A percentile compares a stretch with the other conserved stretches of the same genome.
phyloP scores from a whole-genome alignment of 2,888 invertebrate genomes.

The Leptinotarsa juncta region DNA sequence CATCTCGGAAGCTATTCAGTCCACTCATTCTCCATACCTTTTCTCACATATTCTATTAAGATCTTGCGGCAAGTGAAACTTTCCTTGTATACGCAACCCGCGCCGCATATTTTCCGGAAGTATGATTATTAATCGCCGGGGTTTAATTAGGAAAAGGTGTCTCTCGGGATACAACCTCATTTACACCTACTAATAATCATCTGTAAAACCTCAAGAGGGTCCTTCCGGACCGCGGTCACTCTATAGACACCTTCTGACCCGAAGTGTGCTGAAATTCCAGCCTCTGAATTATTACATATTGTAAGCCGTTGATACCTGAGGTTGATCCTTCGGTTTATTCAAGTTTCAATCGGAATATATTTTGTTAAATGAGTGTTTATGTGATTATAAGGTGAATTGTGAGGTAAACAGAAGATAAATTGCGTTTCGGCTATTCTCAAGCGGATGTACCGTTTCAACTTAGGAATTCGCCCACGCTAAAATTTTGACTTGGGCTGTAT shows the following conservation, averaged over 20 bases:
- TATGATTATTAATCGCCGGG: slow-evolving; percentile 46
- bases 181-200: slow-evolving; percentile 55
- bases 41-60: slow-evolving; percentile 5
- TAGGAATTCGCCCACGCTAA: background rate
- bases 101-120: slow-evolving; percentile 30
- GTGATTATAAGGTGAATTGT: background rate
- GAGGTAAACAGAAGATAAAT: background rate
- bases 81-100: slow-evolving; percentile 2
- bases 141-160: slow-evolving; percentile 50
- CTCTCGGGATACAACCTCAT: slow-evolving; percentile 50
- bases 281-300: slow-evolving; percentile 22
- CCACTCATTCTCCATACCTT: background rate
- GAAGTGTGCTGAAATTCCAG: slow-evolving; percentile 10
- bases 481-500: no score
- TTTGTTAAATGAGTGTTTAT: background rate
- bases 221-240: slow-evolving; percentile 50
- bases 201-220: slow-evolving; percentile 50
- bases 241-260: slow-evolving; percentile 41
- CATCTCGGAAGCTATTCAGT: no score
- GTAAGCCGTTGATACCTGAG: slow-evolving; percentile 11
- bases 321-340: slow-evolving; percentile 1
- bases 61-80: slow-evolving; percentile 9
- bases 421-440: background rate
- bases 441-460: background rate
- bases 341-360: slow-evolving; percentile 15